Conservation (phyloP, 2,797 vertebrate genomes). For the Microctenopoma steveboyesi region DNA sequence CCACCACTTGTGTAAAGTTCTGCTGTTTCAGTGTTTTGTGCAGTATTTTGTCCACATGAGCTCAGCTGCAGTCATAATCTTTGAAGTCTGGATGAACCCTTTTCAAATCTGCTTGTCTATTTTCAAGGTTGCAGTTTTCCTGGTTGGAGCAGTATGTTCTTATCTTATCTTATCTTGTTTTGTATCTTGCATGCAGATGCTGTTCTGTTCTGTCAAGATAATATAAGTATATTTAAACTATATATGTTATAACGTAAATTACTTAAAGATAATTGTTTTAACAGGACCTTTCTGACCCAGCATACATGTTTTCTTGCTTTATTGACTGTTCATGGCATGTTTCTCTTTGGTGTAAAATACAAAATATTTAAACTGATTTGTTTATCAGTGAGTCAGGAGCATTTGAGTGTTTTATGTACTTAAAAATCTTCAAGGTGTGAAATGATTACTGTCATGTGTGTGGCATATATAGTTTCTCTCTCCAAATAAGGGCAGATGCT, state of each 20-base stretch:
- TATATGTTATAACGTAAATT: not conserved
- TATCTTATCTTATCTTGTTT: slow-evolving; percentile 10
- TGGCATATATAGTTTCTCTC: slow-evolving; percentile 1
- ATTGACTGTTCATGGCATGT: slow-evolving; percentile 64
- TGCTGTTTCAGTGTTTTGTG: not conserved
- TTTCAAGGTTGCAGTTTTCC: slow-evolving; percentile 2
- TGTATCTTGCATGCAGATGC: slow-evolving; percentile 63
- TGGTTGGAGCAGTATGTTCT: slow-evolving; percentile 5
- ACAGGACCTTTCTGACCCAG: not conserved
- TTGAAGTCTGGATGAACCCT: not conserved
- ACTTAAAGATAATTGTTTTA: not conserved
- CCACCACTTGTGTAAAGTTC: not conserved
- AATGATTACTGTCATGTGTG: slow-evolving; percentile 20
- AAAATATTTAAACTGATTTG: slow-evolving; percentile 48
- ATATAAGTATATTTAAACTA: slow-evolving; percentile 11
- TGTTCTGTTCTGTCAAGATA: slow-evolving; percentile 48
- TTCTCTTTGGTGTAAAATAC: slow-evolving; percentile 57
- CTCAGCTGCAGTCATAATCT: not conserved
- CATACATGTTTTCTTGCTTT: slow-evolving; percentile 27
- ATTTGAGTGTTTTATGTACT: slow-evolving; percentile 48
- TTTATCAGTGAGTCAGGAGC: slow-evolving; percentile 46
- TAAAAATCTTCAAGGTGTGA: slow-evolving; percentile 47
- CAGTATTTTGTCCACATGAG: not conserved
- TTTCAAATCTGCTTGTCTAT: not conserved
- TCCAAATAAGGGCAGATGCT: slow-evolving; percentile 11